Evolutionary conservation across 64 coral and sea anemone genomes (phyloP), one percentile per base, ranked within the genome.

Genomic region (Montipora sp.): DNA sequence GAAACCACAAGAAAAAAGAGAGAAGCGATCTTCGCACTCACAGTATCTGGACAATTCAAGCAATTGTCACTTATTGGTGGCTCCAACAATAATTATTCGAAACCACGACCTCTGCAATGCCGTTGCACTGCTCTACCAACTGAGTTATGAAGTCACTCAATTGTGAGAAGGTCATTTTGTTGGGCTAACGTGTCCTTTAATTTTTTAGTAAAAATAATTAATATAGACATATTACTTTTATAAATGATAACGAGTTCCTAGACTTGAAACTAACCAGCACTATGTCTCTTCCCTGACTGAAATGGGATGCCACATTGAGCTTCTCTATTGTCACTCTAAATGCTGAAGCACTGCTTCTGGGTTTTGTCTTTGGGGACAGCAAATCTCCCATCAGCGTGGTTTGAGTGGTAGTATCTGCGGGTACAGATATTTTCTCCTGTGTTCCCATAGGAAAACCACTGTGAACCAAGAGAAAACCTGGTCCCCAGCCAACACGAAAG

Each of bases 401-500:
- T 23, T 74, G 44, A 4, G 57, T 86, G 76, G 51, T 8, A 45
- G 77, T 15, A 65, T 73, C 70, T 6, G 49, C 19, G 6, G 83
- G 51, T 63, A 77, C 19, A 16, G 84, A 27, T 63, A 78, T 70
- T 22, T 65, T 90, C 43, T 70, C 68, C 79, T 92, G 75, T 70
- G 60, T 83, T 12, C 95, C 90, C 8, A 94, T 71, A 43, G 92
- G 48, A 11, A 53, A 88, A n/a, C 95, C 95, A 59, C 95, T 84
- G 46, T 99, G 95, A n/a, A 91, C 98, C 16, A 99, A 80, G 18
- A 83, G 83, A 61, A 96, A 93, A 0, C 94, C 94, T 50, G 98
- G 98, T 8, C 98, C 98, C 98, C 98, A 99, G 7, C 98, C 98
- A 18, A 99, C 98, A 89, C 98, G 98, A 73, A 99, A 99, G n/a